phyloP scores from a whole-genome alignment of 2,888 invertebrate genomes.

The Lingula anatina region DNA sequence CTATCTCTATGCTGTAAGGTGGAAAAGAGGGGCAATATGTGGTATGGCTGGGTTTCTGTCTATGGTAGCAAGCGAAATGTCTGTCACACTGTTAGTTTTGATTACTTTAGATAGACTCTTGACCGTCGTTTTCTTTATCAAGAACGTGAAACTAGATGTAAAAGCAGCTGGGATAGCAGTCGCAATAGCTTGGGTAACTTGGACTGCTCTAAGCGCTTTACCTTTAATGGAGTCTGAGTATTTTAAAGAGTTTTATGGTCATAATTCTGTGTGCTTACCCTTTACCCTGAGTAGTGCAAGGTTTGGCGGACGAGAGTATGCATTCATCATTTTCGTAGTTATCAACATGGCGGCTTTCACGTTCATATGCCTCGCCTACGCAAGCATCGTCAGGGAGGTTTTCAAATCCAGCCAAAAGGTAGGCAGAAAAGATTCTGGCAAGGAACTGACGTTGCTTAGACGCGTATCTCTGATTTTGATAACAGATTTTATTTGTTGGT shows the following conservation, averaged over 20 bases:
- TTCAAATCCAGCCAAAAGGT: conserved; percentile 15
- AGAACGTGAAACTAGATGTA: conserved; percentile 14
- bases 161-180: conserved; percentile 15
- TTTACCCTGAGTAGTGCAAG: conserved; percentile 18
- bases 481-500: conserved; percentile 23
- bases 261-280: too few relatives aligned
- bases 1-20: conserved; percentile 58
- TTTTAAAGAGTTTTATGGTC: conserved; percentile 24
- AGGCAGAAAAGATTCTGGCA: too few relatives aligned
- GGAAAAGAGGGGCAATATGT: conserved; percentile 60
- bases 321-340: conserved; percentile 20
- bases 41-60: conserved; percentile 58
- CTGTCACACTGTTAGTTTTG: conserved; percentile 17
- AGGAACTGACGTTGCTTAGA: too few relatives aligned
- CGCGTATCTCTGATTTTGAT: conserved; percentile 22
- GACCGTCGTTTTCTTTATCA: conserved; percentile 20
- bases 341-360: conserved; percentile 19
- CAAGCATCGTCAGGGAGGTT: conserved; percentile 19
- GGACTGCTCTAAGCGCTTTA: conserved; percentile 13
- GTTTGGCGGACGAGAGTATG: conserved; percentile 20
- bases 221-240: conserved; percentile 16
- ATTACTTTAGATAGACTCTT: conserved; percentile 23
- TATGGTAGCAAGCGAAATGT: conserved; percentile 21
- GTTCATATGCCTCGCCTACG: conserved; percentile 21
- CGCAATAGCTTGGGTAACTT: conserved; percentile 15